These are phyloP conservation scores for Ianthella basta DNA, from an alignment of 37 sponge, comb jelly and placozoan species.

Conservation along the genomic window DNA sequence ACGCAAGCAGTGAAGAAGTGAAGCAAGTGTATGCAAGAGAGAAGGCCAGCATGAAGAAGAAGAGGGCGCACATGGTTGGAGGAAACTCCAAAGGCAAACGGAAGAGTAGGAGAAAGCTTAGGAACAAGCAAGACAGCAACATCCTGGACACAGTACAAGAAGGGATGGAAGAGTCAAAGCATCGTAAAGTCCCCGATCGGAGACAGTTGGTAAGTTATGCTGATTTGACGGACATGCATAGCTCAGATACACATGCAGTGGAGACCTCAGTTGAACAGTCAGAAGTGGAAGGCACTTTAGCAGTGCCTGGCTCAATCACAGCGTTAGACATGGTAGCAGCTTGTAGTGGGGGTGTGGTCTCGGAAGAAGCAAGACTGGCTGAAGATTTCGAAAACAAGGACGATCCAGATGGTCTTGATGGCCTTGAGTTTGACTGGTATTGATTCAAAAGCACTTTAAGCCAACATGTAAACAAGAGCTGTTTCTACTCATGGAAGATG, in stretches of 20 bases:
- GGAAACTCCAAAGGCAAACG: no score
- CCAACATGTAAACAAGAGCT: no score
- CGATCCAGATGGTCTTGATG: neutral
- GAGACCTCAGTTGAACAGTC: neutral
- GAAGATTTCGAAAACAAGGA: neutral
- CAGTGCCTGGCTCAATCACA: neutral
- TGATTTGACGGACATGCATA: no score
- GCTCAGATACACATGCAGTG: no score
- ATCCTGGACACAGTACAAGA: neutral
- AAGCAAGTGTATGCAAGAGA: neutral
- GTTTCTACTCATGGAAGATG: no score
- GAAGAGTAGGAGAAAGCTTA: neutral
- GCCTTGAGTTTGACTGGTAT: no score
- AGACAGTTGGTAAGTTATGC: no score
- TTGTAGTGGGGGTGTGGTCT: neutral
- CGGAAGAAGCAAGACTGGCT: neutral
- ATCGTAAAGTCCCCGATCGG: neutral
- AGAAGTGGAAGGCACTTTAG: neutral
- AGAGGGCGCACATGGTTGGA: no score
- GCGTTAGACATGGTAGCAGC: neutral
- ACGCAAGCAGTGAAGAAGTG: slow-evolving; percentile 1
- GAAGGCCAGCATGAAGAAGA: neutral
- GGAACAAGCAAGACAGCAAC: neutral
- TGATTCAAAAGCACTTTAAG: no score
- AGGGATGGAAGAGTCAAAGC: neutral